Conservation (phyloP, 2,797 vertebrate species). For the Chaetodon trifasciatus region DNA sequence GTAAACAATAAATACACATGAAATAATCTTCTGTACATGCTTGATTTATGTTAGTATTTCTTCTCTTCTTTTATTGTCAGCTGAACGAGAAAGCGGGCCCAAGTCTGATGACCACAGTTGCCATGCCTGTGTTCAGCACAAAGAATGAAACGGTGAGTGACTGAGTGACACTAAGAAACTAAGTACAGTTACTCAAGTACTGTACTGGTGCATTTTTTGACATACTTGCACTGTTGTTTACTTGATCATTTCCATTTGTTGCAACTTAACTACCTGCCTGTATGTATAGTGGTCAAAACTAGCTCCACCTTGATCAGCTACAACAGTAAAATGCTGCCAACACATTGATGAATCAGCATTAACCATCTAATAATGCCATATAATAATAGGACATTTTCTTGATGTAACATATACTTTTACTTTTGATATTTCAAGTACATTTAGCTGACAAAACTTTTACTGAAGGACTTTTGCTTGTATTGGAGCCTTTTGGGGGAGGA, state of each 20-base stretch:
- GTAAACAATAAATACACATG: neutral
- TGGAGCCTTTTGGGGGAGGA: no score
- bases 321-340: neutral
- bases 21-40: neutral
- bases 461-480: neutral
- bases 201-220: neutral
- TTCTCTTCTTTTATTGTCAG: conserved; percentile 77
- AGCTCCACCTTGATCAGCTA: neutral
- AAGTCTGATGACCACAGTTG: conserved; percentile 96
- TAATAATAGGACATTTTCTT: neutral
- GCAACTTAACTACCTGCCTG: neutral
- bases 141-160: conserved; percentile 95
- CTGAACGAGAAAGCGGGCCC: conserved; percentile 90
- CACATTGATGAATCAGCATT: neutral
- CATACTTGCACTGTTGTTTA: neutral
- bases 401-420: neutral
- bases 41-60: neutral
- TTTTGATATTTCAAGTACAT: neutral
- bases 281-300: neutral
- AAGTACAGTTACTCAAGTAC: neutral
- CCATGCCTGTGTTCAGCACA: conserved; percentile 99
- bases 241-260: neutral
- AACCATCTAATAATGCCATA: neutral
- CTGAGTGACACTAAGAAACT: neutral
- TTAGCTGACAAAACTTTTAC: neutral